These are phyloP conservation scores for Eupithecia abbreviata DNA, from an alignment of 2,888 invertebrate genomes.

Conservation along the genomic window DNA sequence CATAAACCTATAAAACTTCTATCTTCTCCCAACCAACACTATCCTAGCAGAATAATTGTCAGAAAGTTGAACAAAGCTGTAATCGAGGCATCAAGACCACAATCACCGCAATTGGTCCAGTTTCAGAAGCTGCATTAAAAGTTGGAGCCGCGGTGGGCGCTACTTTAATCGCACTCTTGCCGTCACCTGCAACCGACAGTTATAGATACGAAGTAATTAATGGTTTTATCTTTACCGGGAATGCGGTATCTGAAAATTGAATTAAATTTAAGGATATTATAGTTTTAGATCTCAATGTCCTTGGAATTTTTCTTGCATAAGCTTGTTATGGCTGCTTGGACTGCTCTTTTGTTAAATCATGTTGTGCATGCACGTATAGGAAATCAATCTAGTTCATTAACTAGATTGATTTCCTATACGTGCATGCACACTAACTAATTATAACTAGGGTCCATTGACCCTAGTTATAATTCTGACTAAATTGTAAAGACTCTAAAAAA, in stretches of 20 bases:
- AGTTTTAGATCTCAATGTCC: too few relatives aligned
- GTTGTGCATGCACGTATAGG: too few relatives aligned
- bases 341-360: too few relatives aligned
- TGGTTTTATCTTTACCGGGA: not conserved
- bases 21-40: not conserved
- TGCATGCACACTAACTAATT: too few relatives aligned
- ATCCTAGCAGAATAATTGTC: constrained; percentile 7
- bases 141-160: constrained; percentile 40
- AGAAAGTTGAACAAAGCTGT: constrained; percentile 13
- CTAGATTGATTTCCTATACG: too few relatives aligned
- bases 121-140: constrained; percentile 55
- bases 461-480: too few relatives aligned
- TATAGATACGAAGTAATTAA: constrained; percentile 16
- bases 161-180: constrained; percentile 44
- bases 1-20: not conserved
- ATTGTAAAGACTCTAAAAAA: too few relatives aligned
- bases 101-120: constrained; percentile 35
- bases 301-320: too few relatives aligned
- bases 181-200: constrained; percentile 37
- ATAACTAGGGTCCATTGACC: too few relatives aligned
- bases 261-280: too few relatives aligned
- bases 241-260: not conserved
- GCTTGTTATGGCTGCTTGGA: too few relatives aligned
- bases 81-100: constrained; percentile 31
- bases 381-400: too few relatives aligned